A percentile compares a stretch with the other conserved stretches of the same genome.
Conservation (phyloP, 1,140 invertebrate species). For the Drosophila persimilis region DNA sequence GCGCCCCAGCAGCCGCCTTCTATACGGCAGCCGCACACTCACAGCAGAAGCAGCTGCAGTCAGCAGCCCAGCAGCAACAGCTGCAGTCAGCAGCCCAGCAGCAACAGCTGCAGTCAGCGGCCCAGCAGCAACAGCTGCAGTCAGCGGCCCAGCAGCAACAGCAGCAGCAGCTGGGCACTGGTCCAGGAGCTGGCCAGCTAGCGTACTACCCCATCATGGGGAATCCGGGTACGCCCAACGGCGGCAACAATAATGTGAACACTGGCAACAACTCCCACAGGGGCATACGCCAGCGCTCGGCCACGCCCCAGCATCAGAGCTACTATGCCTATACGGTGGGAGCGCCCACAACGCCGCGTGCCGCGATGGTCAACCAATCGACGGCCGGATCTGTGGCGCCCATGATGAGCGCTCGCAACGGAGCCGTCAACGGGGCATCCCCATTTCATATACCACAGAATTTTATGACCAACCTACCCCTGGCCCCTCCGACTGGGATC, state of each 20-base stretch:
- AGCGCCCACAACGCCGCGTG: slow-evolving; percentile 31
- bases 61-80: slow-evolving; percentile 38
- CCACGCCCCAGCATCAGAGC: slow-evolving; percentile 49
- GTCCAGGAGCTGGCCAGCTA: slow-evolving; percentile 23
- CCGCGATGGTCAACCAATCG: slow-evolving; percentile 31
- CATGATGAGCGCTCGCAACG: slow-evolving; percentile 49
- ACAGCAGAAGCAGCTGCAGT: slow-evolving; percentile 42
- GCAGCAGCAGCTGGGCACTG: slow-evolving; percentile 24
- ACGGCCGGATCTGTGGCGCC: slow-evolving; percentile 41
- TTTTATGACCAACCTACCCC: slow-evolving; percentile 30
- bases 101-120: slow-evolving; percentile 38
- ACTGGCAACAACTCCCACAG: slow-evolving; percentile 29
- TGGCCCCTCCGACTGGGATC: slow-evolving; percentile 39
- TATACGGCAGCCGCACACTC: slow-evolving; percentile 25
- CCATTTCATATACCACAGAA: slow-evolving; percentile 40
- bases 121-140: slow-evolving; percentile 38
- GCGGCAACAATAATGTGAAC: slow-evolving; percentile 16
- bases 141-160: slow-evolving; percentile 23
- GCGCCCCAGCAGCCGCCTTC: slow-evolving; percentile 22
- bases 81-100: slow-evolving; percentile 26
- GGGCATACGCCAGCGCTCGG: slow-evolving; percentile 43
- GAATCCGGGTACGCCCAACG: slow-evolving; percentile 14
- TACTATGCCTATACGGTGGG: slow-evolving; percentile 45
- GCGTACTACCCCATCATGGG: slow-evolving; percentile 30
- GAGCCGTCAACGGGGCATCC: slow-evolving; percentile 43